Evolutionary conservation across 53 echinoderm and acorn worm species (phyloP).

Genomic region (Hippasteria phrygiana): DNA sequence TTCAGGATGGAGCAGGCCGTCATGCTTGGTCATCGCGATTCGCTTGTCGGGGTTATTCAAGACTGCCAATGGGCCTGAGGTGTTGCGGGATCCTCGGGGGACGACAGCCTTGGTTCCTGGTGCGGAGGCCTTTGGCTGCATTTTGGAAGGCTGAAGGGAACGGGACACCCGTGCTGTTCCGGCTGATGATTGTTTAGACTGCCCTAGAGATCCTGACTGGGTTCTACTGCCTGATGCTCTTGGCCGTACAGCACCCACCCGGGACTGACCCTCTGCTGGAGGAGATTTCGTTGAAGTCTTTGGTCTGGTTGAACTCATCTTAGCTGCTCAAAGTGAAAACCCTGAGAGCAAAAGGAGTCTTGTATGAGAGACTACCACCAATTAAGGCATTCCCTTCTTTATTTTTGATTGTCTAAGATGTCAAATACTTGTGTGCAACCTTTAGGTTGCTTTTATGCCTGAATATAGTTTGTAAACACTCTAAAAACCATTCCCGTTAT

Average conservation of each 20-base stretch:
- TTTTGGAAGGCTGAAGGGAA: slow-evolving; percentile 18
- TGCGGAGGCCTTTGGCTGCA: slow-evolving; percentile 23
- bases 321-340: neutral
- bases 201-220: neutral
- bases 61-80: slow-evolving; percentile 5
- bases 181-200: neutral
- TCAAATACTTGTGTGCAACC: too few relatives aligned
- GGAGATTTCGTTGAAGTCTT: slow-evolving; percentile 26
- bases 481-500: too few relatives aligned
- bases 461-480: too few relatives aligned
- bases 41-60: slow-evolving; percentile 45
- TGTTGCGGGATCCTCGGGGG: slow-evolving; percentile 18
- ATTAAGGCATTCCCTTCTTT: too few relatives aligned
- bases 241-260: neutral
- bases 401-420: too few relatives aligned
- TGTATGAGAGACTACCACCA: too few relatives aligned
- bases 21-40: slow-evolving; percentile 46
- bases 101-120: slow-evolving; percentile 29
- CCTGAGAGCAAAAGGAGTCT: neutral
- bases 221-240: slow-evolving; percentile 30
- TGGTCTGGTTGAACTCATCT: slow-evolving; percentile 47
- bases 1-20: slow-evolving; percentile 45
- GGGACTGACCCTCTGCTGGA: neutral
- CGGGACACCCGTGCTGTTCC: neutral
- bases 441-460: too few relatives aligned